phyloP scores from a whole-genome alignment of 2,113 vertebrate species.

The Maccullochella peelii region DNA sequence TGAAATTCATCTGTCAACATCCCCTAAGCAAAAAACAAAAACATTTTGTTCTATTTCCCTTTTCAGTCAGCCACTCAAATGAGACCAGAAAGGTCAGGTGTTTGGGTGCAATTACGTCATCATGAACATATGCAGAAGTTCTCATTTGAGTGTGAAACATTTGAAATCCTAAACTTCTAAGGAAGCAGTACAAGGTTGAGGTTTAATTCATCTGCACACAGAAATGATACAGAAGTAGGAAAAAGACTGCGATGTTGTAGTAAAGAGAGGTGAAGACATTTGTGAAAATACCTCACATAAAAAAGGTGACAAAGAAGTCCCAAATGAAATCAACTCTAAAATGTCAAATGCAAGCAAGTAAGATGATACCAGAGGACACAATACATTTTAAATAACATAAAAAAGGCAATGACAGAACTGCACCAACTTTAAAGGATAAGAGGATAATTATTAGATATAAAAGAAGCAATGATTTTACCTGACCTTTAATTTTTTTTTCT shows the following conservation, averaged over 20 bases:
- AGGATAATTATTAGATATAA: constrained; percentile 23
- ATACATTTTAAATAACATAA: constrained; percentile 31
- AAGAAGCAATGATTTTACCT: constrained; percentile 13
- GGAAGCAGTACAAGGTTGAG: neutral
- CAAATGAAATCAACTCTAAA: constrained; percentile 36
- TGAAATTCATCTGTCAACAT: constrained; percentile 17
- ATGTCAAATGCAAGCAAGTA: constrained; percentile 41
- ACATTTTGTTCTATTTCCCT: neutral
- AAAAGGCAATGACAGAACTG: constrained; percentile 20
- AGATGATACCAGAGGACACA: constrained; percentile 6
- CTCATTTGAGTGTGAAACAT: neutral
- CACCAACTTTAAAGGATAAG: constrained; percentile 33
- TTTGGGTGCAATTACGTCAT: constrained; percentile 10
- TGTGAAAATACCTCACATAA: constrained; percentile 1
- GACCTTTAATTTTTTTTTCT: constrained; percentile 40
- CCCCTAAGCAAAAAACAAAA: neutral
- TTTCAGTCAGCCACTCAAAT: constrained; percentile 6
- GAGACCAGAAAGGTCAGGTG: constrained; percentile 29
- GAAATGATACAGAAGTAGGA: constrained; percentile 6
- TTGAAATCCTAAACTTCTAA: neutral
- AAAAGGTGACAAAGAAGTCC: constrained; percentile 28
- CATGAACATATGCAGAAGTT: neutral
- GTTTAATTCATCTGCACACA: neutral
- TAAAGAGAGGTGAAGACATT: constrained; percentile 23
- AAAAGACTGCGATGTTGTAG: neutral